Evolutionary conservation across 2,797 vertebrate species (phyloP).

Genomic region (Falco cherrug): DNA sequence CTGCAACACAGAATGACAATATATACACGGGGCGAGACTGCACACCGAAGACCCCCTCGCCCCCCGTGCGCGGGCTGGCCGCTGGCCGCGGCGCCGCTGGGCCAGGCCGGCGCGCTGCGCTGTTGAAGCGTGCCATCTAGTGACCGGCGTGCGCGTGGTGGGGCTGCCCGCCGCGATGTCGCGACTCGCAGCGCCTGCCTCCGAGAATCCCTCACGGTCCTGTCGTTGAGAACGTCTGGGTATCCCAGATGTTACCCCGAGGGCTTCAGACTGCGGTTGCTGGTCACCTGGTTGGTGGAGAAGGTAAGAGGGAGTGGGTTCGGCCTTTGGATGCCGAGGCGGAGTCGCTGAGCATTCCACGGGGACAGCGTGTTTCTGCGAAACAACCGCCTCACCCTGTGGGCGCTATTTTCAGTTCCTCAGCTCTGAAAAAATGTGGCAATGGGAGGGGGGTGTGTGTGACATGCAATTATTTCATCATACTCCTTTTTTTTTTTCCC

Average conservation of each 20-base stretch:
- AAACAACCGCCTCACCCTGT: not conserved
- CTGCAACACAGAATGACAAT: fast-evolving
- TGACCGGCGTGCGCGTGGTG: not conserved
- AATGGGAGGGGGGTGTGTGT: fast-evolving
- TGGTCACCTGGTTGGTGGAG: fast-evolving
- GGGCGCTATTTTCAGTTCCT: not conserved
- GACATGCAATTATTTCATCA: not conserved
- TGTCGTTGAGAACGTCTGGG: fast-evolving
- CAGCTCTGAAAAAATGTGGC: not conserved
- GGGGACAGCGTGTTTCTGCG: not conserved
- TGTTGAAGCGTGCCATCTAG: slow-evolving; percentile 67
- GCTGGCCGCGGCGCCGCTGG: not conserved
- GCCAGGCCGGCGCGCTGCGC: not conserved
- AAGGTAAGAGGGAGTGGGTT: not conserved
- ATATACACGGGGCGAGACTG: fast-evolving
- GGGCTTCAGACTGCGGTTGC: fast-evolving
- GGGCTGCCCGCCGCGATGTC: not conserved
- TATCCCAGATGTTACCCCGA: not conserved
- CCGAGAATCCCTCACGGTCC: fast-evolving
- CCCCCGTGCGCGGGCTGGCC: not conserved
- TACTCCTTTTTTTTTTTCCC: fast-evolving
- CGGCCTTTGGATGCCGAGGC: not conserved
- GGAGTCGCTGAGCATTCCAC: not conserved
- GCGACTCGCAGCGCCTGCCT: fast-evolving
- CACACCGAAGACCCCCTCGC: not conserved